Evolutionary conservation across 2,113 vertebrate species (phyloP).

Genomic region (Scalopus aquaticus): DNA sequence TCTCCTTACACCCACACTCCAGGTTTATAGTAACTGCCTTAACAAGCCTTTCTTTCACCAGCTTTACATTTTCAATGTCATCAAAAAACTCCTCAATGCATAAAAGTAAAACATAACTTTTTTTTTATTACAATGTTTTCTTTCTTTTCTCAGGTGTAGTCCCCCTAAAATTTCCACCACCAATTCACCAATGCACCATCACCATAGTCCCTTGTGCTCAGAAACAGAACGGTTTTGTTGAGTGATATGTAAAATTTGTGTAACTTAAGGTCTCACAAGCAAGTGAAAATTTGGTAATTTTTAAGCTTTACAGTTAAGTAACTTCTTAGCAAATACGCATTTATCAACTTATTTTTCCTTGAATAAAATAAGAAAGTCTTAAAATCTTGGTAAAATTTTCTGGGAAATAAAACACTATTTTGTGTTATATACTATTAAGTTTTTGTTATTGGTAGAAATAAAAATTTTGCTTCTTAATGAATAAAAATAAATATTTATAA

Average conservation of each 20-base stretch:
- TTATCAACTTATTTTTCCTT: not conserved
- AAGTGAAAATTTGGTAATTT: not conserved
- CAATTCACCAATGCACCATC: too few species aligned
- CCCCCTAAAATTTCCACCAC: too few species aligned
- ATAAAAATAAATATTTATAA: slow-evolving; percentile 29
- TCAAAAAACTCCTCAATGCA: not conserved
- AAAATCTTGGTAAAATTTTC: not conserved
- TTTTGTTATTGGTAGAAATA: not conserved
- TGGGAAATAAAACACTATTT: not conserved
- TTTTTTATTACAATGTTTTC: too few species aligned
- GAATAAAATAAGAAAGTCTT: slow-evolving; percentile 7
- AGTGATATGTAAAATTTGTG: not conserved
- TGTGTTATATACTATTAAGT: not conserved
- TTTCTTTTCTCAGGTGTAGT: too few species aligned
- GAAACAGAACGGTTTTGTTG: not conserved
- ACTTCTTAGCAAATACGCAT: not conserved
- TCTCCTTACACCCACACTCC: not conserved
- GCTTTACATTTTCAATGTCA: not conserved
- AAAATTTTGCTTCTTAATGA: not conserved
- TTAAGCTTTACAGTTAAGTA: not conserved
- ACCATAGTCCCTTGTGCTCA: too few species aligned
- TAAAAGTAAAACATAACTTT: not conserved
- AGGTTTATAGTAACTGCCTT: not conserved
- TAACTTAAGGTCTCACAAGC: not conserved
- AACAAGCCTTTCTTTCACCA: not conserved